Evolutionary conservation across 1,140 invertebrate genomes (phyloP), one percentile per base, ranked within the genome.

Genomic region (Lineus longissimus): DNA sequence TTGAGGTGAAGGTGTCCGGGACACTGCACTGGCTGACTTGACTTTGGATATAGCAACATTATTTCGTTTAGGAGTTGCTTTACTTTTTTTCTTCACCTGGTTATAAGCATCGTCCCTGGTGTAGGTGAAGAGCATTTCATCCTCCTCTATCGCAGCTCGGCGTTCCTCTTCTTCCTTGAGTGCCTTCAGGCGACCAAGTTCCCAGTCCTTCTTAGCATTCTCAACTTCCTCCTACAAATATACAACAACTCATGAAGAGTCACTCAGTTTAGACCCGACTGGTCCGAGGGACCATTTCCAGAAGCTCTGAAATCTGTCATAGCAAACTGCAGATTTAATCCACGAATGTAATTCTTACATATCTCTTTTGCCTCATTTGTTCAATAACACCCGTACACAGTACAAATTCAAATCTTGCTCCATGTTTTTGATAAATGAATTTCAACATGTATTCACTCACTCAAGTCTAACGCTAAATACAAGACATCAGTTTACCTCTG

Each of bases 121-220:
- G 65, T 80, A 82, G 17, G 78, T 81, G 65, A 76, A 82, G 55
- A 83, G 66, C 76, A 83, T 81, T 61, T 90, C 88, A 72, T 92
- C 87, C 76, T 93, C 89, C 74, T 90, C 88, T 58, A 88, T 83
- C 61, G 83, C 81, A 6, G 78, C 76, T 60, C 76, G 61, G 43
- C 77, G 64, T 69, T 84, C 81, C 62, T 85, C 84, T 62, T 85
- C 84, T 68, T 86, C 81, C 68, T 84, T 84, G 55, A 85, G 61
- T 4, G 80, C 78, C 58, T 90, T 88, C 63, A 93, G 82, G 1
- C 93, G 87, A 73, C 91, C 90, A 60, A 91, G 80, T 78, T 97
- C 94, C 95, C 95, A 98, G 75, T 97, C 93, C 69, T 90, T 89
- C 81, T 96, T 95, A 88, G 66, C 73, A 54, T 73, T 70, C 40